phyloP scores from a whole-genome alignment of 2,888 invertebrate species.

The Macrosiphum euphorbiae region DNA sequence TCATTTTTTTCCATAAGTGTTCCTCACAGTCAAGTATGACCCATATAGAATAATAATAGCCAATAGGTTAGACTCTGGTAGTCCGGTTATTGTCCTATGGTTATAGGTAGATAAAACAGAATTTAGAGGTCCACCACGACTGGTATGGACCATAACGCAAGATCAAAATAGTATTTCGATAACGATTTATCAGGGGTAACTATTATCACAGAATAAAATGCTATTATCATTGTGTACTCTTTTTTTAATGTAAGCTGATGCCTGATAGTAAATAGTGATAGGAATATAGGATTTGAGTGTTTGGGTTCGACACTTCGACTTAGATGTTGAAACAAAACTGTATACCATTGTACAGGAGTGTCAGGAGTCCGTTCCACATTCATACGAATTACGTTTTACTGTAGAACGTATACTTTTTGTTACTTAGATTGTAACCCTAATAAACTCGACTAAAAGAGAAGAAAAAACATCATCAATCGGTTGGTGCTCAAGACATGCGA shows the following conservation, averaged over 20 bases:
- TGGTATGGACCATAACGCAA: too few relatives aligned
- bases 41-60: too few relatives aligned
- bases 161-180: background rate
- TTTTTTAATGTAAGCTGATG: background rate
- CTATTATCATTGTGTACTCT: background rate
- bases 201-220: too few relatives aligned
- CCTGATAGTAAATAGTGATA: background rate
- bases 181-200: background rate
- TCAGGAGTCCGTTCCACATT: background rate
- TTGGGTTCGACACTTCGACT: background rate
- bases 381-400: background rate
- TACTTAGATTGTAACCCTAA: background rate
- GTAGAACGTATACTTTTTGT: background rate
- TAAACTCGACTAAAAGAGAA: background rate
- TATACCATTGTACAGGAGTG: background rate
- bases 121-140: too few relatives aligned
- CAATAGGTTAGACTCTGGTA: too few relatives aligned
- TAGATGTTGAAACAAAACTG: background rate
- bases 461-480: background rate
- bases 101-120: too few relatives aligned
- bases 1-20: too few relatives aligned
- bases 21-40: too few relatives aligned
- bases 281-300: background rate
- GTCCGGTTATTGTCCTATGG: too few relatives aligned
- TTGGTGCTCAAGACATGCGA: conserved; percentile 10